Evolutionary conservation across 2,797 vertebrate genomes (phyloP).

Genomic region (Brachymystax lenok): DNA sequence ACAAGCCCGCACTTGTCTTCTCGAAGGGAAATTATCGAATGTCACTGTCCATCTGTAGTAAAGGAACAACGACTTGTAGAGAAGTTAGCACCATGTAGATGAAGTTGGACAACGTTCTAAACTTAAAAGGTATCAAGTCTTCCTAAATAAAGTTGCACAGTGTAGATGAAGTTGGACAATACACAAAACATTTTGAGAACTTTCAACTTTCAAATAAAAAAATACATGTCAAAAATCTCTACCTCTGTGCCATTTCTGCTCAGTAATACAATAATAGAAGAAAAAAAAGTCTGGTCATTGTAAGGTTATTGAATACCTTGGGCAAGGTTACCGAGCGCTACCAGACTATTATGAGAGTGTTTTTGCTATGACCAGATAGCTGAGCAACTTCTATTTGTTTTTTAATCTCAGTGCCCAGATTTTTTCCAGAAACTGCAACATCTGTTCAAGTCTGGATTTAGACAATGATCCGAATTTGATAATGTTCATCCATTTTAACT

Average conservation of each 20-base stretch:
- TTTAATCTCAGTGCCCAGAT: constrained; percentile 12
- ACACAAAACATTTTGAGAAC: background rate
- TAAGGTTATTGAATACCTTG: no score
- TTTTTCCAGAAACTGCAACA: no score
- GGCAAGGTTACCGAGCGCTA: background rate
- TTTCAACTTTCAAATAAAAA: no score
- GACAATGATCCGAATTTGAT: no score
- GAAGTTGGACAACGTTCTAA: no score
- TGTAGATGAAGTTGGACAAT: background rate
- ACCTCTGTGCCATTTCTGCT: background rate
- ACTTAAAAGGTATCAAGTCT: no score
- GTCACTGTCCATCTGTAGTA: background rate
- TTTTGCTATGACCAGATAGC: constrained; percentile 29
- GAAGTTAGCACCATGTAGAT: no score
- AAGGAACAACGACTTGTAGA: background rate
- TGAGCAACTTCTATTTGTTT: constrained; percentile 14
- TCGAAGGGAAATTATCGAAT: background rate
- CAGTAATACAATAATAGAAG: background rate
- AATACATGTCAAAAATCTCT: background rate
- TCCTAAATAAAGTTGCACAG: no score
- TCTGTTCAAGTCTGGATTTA: no score
- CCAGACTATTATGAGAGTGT: constrained; percentile 15
- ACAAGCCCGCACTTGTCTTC: background rate
- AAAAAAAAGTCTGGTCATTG: background rate
- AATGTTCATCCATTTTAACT: no score